Evolutionary conservation across 2,888 invertebrate genomes (phyloP).

Genomic region (Enchytraeus crypticus): DNA sequence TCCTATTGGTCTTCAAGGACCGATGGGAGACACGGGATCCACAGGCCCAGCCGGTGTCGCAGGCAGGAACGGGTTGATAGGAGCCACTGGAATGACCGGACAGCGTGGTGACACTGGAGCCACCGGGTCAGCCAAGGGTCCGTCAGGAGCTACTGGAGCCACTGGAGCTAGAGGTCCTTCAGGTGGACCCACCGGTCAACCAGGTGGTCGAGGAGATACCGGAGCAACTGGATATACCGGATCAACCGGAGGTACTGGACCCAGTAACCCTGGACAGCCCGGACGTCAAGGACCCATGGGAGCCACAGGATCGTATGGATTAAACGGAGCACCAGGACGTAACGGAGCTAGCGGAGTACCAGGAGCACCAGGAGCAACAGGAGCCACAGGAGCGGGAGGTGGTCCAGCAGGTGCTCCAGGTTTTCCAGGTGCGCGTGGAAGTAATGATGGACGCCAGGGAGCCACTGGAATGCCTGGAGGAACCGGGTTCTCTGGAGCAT

Average conservation of each 20-base stretch:
- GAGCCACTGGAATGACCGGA: slow-evolving; percentile 32
- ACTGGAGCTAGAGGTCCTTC: neutral
- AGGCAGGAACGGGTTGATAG: slow-evolving; percentile 11
- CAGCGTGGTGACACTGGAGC: slow-evolving; percentile 33
- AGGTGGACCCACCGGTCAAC: neutral
- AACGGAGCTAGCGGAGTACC: neutral
- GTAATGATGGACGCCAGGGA: too few species aligned
- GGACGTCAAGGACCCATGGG: slow-evolving; percentile 5
- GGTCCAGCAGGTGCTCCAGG: too few species aligned
- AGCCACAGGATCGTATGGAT: slow-evolving; percentile 6
- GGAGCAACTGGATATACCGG: slow-evolving; percentile 10
- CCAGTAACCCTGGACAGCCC: slow-evolving; percentile 6
- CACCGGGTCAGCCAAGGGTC: slow-evolving; percentile 6
- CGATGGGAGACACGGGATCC: slow-evolving; percentile 10
- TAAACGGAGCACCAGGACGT: slow-evolving; percentile 1
- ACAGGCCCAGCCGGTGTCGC: slow-evolving; percentile 5
- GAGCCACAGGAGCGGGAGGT: too few species aligned
- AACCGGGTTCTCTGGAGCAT: slow-evolving; percentile 5
- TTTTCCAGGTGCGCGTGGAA: too few species aligned
- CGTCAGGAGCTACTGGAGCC: slow-evolving; percentile 1
- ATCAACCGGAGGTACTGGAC: too few species aligned
- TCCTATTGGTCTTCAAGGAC: slow-evolving; percentile 17
- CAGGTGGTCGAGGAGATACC: too few species aligned
- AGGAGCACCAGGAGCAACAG: too few species aligned
- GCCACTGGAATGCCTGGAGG: slow-evolving; percentile 5